These are phyloP conservation scores for Scolopax mira DNA, from an alignment of 2,113 vertebrate species.

Conservation along the genomic window DNA sequence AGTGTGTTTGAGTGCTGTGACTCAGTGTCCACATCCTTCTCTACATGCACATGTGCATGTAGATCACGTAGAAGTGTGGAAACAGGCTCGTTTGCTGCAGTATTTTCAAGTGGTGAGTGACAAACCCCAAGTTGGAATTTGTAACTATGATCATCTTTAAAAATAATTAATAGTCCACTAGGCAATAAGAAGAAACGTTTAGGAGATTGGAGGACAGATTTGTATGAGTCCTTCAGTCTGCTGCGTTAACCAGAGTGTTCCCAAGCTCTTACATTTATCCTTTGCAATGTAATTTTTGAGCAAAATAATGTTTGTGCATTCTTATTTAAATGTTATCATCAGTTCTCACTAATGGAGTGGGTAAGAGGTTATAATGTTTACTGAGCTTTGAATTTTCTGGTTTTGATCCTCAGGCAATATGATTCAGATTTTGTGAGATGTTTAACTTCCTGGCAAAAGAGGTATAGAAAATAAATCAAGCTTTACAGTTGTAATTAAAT, in stretches of 20 bases:
- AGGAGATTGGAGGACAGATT: neutral
- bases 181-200: neutral
- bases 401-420: neutral
- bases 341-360: neutral
- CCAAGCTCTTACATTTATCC: neutral
- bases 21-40: neutral
- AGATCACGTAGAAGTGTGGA: neutral
- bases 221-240: neutral
- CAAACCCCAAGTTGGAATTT: neutral
- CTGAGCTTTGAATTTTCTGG: neutral
- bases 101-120: neutral
- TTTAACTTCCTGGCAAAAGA: neutral
- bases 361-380: neutral
- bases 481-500: neutral
- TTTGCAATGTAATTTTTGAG: neutral
- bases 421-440: neutral
- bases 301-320: neutral
- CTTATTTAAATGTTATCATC: neutral
- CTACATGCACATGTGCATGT: rapidly evolving
- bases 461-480: neutral
- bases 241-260: neutral
- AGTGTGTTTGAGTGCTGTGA: neutral
- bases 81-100: neutral
- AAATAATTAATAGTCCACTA: neutral
- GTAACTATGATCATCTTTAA: neutral